These are phyloP conservation scores for Hesperophylax magnus DNA, from an alignment of 1,140 invertebrate genomes.

Conservation along the genomic window DNA sequence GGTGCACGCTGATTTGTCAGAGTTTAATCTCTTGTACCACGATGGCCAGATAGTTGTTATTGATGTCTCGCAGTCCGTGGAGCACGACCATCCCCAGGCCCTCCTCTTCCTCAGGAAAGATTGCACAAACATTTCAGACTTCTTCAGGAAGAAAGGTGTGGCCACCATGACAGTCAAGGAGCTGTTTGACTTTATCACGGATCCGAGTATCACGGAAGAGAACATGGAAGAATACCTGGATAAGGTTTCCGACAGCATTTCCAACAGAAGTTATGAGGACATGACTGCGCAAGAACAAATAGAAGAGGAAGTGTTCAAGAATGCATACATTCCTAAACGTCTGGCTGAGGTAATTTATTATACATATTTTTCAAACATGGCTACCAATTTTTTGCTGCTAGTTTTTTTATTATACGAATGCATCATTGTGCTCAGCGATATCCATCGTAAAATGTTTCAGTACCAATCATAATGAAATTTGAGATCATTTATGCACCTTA, in stretches of 20 bases:
- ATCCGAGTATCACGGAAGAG: constrained; percentile 84
- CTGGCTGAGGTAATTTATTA: constrained; percentile 82
- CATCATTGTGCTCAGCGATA: too few relatives aligned
- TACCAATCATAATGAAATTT: too few relatives aligned
- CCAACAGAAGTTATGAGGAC: constrained; percentile 73
- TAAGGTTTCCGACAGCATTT: constrained; percentile 77
- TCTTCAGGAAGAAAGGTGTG: constrained; percentile 92
- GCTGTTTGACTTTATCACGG: constrained; percentile 97
- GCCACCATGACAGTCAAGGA: constrained; percentile 91
- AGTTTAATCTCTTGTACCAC: constrained; percentile 95
- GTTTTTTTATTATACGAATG: too few relatives aligned
- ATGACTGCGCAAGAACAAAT: constrained; percentile 81
- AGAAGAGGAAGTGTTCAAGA: constrained; percentile 93
- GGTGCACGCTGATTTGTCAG: constrained; percentile 97
- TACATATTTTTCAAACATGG: too few relatives aligned
- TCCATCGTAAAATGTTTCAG: too few relatives aligned
- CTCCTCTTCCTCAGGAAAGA: constrained; percentile 96
- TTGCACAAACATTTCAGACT: constrained; percentile 94
- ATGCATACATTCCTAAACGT: constrained; percentile 94
- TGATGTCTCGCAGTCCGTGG: constrained; percentile 98
- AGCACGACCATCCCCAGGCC: constrained; percentile 97
- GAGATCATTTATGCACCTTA: too few relatives aligned
- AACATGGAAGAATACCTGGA: constrained; percentile 89
- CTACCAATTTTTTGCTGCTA: too few relatives aligned
- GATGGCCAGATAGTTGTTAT: constrained; percentile 91